A percentile compares a stretch with the other conserved stretches of the same genome.
phyloP scores from a whole-genome alignment of 1,140 invertebrate genomes.

The Conus betulinus region DNA sequence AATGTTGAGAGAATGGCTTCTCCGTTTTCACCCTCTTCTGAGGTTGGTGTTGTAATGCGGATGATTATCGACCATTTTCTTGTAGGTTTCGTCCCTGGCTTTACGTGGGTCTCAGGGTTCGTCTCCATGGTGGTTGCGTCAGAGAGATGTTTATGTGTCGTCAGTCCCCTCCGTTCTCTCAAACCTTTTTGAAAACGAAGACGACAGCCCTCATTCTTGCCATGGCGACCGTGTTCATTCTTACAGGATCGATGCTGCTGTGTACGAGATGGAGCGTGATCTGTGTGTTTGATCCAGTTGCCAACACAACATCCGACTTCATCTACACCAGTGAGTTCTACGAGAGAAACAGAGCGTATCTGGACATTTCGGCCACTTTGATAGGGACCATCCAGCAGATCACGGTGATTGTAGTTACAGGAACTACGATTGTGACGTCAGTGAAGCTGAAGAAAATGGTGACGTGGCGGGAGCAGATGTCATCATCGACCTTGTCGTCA shows the following conservation, averaged over 20 bases:
- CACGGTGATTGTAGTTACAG: no score
- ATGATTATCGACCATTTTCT: neutral
- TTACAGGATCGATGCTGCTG: neutral
- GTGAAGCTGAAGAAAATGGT: no score
- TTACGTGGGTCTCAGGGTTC: neutral
- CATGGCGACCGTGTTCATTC: neutral
- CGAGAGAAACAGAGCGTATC: neutral
- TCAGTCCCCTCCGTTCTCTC: neutral
- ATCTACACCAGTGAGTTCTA: neutral
- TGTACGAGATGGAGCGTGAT: neutral
- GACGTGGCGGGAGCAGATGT: no score
- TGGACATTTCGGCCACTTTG: neutral
- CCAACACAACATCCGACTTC: neutral
- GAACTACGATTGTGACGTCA: no score
- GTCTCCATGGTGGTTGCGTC: neutral
- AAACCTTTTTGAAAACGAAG: neutral
- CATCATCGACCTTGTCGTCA: no score
- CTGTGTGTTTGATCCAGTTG: neutral
- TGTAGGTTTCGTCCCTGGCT: neutral
- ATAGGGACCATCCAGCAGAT: neutral
- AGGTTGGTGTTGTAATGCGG: neutral
- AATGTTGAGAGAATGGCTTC: neutral
- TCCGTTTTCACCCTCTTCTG: neutral
- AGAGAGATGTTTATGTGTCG: neutral
- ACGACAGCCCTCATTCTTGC: neutral